Evolutionary conservation across 2,797 vertebrate species (phyloP).

Genomic region (Karalla daura): DNA sequence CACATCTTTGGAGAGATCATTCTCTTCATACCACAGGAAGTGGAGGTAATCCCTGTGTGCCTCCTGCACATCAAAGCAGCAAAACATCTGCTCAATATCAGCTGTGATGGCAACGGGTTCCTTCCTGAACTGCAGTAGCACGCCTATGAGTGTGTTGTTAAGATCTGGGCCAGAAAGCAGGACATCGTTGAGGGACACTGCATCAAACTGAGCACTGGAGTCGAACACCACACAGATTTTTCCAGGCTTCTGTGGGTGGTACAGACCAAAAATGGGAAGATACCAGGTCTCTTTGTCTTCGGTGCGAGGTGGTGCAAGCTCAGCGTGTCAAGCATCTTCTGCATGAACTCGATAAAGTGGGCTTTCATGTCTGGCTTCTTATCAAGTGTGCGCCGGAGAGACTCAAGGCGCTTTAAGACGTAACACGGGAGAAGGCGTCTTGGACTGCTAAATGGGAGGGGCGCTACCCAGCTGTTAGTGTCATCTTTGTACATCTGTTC

Average conservation of each 20-base stretch:
- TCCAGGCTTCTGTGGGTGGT: neutral
- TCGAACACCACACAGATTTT: neutral
- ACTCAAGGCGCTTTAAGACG: neutral
- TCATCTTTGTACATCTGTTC: neutral
- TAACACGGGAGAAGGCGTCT: neutral
- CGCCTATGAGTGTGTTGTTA: neutral
- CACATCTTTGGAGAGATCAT: neutral
- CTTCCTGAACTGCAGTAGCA: constrained; percentile 12
- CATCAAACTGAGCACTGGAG: neutral
- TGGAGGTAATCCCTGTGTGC: constrained; percentile 11
- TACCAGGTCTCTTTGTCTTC: neutral
- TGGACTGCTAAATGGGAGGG: neutral
- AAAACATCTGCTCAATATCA: constrained; percentile 20
- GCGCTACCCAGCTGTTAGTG: neutral
- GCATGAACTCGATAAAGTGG: neutral
- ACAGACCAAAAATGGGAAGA: neutral
- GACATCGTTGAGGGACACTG: neutral
- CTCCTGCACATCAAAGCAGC: neutral
- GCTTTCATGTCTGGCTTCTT: neutral
- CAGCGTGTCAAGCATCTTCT: neutral
- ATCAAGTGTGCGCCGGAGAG: neutral
- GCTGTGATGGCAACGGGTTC: constrained; percentile 3
- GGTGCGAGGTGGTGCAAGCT: neutral
- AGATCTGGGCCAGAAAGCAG: neutral
- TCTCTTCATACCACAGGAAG: constrained; percentile 27